phyloP scores from a whole-genome alignment of 2,797 vertebrate species.

The Alexandromys oeconomus region DNA sequence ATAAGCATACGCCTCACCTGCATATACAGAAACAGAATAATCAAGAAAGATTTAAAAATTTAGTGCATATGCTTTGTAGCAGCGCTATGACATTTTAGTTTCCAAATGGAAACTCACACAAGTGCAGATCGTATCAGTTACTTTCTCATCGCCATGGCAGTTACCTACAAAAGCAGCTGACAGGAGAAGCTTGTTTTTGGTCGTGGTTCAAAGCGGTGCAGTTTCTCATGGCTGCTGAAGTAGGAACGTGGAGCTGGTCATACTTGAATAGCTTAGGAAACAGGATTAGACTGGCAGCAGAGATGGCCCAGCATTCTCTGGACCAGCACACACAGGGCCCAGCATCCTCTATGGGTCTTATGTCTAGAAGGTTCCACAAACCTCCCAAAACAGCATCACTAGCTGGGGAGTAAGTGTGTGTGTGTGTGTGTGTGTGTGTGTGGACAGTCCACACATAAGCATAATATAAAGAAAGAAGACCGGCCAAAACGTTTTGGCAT shows the following conservation, averaged over 20 bases:
- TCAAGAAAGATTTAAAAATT: neutral
- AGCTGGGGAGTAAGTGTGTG: neutral
- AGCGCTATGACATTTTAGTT: neutral
- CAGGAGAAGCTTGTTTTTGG: neutral
- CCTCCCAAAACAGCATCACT: neutral
- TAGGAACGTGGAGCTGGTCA: neutral
- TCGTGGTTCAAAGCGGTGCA: neutral
- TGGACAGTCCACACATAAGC: neutral
- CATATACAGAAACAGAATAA: neutral
- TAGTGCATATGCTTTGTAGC: neutral
- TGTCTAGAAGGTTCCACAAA: neutral
- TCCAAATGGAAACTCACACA: neutral
- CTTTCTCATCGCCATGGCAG: neutral
- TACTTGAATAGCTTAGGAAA: neutral
- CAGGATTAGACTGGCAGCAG: neutral
- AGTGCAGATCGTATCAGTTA: neutral
- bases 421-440: neutral
- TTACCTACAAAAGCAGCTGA: neutral
- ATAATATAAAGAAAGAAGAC: neutral
- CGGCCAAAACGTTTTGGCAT: neutral
- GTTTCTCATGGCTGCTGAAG: neutral
- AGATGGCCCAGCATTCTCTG: neutral
- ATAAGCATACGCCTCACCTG: neutral
- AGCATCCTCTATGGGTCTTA: neutral
- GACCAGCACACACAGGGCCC: too few relatives aligned